These are phyloP conservation scores for Hypomesus transpacificus DNA, from an alignment of 2,113 vertebrate genomes.

Conservation along the genomic window DNA sequence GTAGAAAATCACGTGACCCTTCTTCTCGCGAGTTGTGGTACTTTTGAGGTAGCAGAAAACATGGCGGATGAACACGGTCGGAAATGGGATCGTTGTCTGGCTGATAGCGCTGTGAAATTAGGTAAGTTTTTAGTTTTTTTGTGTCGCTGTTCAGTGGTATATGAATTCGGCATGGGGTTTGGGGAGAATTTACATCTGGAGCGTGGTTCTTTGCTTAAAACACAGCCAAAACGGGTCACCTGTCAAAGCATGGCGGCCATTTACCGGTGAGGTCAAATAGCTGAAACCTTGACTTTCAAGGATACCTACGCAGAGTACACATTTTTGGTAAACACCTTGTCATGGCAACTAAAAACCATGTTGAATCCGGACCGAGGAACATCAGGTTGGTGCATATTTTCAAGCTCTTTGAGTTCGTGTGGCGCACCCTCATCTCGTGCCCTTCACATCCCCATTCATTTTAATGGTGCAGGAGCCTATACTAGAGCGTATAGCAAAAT, in stretches of 20 bases:
- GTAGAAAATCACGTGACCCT: background rate
- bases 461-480: too few relatives aligned
- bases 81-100: slow-evolving; percentile 92
- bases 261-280: slow-evolving; percentile 7
- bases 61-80: slow-evolving; percentile 84
- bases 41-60: slow-evolving; percentile 47
- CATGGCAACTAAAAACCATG: background rate
- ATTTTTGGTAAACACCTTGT: background rate
- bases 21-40: slow-evolving; percentile 56
- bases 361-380: too few relatives aligned
- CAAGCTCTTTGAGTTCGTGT: too few relatives aligned
- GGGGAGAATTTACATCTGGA: too few relatives aligned
- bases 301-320: background rate
- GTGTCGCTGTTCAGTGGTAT: background rate
- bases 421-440: background rate
- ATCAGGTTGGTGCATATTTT: too few relatives aligned
- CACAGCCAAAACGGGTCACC: background rate
- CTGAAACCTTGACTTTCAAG: background rate
- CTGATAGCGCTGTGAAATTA: slow-evolving; percentile 84
- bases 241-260: background rate
- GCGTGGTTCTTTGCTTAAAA: too few relatives aligned
- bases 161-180: background rate
- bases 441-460: background rate
- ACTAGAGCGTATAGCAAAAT: too few relatives aligned
- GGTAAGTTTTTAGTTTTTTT: slow-evolving; percentile 63